These are phyloP conservation scores for Andricus quercusramuli DNA, from an alignment of 2,888 invertebrate species.

Conservation along the genomic window DNA sequence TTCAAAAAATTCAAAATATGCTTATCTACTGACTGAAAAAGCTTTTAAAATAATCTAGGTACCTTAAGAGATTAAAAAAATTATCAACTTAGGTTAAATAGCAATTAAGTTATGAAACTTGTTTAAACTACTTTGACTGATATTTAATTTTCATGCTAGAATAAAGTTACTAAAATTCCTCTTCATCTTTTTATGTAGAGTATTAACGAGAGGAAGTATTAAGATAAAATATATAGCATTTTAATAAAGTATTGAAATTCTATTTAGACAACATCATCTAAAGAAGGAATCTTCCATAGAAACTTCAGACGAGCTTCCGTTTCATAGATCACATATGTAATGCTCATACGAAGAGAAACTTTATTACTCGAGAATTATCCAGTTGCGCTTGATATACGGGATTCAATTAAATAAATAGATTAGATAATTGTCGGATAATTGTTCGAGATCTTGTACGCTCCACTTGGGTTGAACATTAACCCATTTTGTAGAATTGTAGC, in stretches of 20 bases:
- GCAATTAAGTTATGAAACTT: no score
- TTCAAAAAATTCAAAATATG: no score
- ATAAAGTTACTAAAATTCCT: no score
- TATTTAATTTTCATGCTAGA: no score
- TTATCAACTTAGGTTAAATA: no score
- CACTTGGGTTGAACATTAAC: neutral
- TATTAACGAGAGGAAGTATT: no score
- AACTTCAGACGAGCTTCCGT: neutral
- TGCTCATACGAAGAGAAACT: neutral
- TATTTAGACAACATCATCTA: neutral
- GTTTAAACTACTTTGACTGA: no score
- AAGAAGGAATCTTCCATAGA: neutral
- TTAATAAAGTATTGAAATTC: neutral
- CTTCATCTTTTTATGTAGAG: no score
- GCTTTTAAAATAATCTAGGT: no score
- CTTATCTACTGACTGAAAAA: no score
- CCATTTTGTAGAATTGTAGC: neutral
- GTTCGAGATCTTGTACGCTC: neutral
- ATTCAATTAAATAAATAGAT: constrained; percentile 2
- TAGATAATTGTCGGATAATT: neutral
- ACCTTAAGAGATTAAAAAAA: no score
- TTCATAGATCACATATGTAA: neutral
- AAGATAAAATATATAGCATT: no score
- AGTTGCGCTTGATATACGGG: neutral
- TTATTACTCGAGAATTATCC: neutral